Base-by-base conservation (phyloP, 2,888 invertebrate species). In the Trachelus stipa region DNA sequence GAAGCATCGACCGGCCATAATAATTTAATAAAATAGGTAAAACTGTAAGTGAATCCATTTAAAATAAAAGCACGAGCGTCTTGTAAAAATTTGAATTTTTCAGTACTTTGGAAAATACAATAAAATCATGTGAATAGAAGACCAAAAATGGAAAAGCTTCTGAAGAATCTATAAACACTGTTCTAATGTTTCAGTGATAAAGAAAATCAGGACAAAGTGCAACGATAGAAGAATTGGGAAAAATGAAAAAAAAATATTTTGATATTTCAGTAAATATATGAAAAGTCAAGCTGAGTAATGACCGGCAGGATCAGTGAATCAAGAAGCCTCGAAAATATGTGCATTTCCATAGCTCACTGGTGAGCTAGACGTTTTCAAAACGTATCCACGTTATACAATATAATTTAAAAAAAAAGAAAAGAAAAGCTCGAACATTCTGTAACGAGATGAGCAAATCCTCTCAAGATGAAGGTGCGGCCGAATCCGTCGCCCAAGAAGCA, bases 381-480 rank as follows among this genome's bases (percentile, higher is more conserved):
- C 56, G 23, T 56, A 23, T 56, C 23, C 23, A 56, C 56, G 56
- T 15, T 56, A 2, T 9, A 9, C 23, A 56, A 56, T 23, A 23
- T 23, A 56, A 9, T 23, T 40, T 0, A 23, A 56, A 40, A 3
- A 40, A 40, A 15, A 15, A 15, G 3, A 23, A 40, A 23, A 40
- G 37, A 15, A 56, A 23, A 56, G 15, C 6, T 23, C 2, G 40
- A 56, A 23, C 0, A 1, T 23, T 56, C 6, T 1, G 9, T 23
- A 23, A 56, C 23, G 23, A 56, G 56, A 78, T 78, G 78, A 76
- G 78, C 73, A 78, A 78, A 37, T 78, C 78, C 37, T 78, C 81
- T 23, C 76, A 79, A 69, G 78, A 76, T 12, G 69, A 78, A n/a
- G 79, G 71, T 33, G 40, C 76, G 40, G n/a, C 68, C 33, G 74